These are phyloP conservation scores for Oppia nitens DNA, from an alignment of 1,140 invertebrate species.

Conservation along the genomic window DNA sequence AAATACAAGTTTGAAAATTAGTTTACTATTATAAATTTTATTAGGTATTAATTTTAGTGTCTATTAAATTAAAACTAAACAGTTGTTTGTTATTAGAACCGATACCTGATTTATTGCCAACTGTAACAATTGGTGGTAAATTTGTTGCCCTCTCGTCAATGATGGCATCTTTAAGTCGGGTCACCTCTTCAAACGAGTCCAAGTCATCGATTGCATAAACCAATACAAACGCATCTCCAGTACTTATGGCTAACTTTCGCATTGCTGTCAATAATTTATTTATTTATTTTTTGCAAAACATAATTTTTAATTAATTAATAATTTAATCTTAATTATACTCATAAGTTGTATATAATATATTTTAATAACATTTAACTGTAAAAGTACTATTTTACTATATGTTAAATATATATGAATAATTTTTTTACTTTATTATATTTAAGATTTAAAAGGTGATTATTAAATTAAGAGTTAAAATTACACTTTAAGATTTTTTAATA, in stretches of 20 bases:
- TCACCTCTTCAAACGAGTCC: conserved; percentile 20
- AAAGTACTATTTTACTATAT: too few species aligned
- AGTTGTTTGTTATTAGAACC: background rate
- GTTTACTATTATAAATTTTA: background rate
- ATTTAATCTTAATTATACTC: too few species aligned
- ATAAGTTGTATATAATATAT: too few species aligned
- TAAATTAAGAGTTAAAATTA: too few species aligned
- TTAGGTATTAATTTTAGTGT: background rate
- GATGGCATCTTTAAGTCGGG: conserved; percentile 12
- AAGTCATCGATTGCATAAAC: conserved; percentile 19
- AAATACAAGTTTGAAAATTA: too few species aligned
- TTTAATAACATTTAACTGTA: too few species aligned
- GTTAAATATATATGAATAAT: too few species aligned
- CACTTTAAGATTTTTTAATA: too few species aligned
- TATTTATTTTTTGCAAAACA: too few species aligned
- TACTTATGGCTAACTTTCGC: conserved; percentile 70
- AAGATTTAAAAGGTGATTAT: too few species aligned
- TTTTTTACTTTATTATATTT: too few species aligned
- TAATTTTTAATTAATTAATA: too few species aligned
- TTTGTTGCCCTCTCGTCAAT: conserved; percentile 1
- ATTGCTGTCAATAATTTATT: conserved; percentile 40
- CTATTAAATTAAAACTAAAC: background rate
- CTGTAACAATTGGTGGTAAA: conserved; percentile 55
- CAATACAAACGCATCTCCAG: conserved; percentile 31
- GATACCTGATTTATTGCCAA: conserved; percentile 52